Conservation (phyloP, 2,888 invertebrate species). For the Tetranychus truncatus region DNA sequence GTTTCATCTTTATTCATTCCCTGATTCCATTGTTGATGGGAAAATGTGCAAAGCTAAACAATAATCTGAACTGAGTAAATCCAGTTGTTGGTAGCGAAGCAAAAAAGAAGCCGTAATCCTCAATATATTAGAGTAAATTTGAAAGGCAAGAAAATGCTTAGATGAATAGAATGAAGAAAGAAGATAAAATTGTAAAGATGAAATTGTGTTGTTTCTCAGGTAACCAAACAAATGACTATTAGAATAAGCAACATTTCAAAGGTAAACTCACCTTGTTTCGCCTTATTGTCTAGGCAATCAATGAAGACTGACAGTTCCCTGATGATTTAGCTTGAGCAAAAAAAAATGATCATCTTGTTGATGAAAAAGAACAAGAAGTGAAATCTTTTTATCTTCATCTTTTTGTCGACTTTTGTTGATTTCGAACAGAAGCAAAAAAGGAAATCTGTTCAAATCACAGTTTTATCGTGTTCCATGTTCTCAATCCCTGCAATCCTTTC, state of each 20-base stretch:
- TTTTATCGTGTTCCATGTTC: too few relatives aligned
- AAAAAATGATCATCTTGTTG: too few relatives aligned
- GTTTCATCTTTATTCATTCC: too few relatives aligned
- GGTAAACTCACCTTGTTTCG: not conserved
- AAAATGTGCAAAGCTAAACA: not conserved
- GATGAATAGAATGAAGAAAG: not conserved
- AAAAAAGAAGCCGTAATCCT: not conserved
- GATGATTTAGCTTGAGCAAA: not conserved
- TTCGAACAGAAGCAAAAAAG: too few relatives aligned
- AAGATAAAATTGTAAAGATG: conserved; percentile 1
- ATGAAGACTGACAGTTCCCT: not conserved
- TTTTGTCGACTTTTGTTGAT: too few relatives aligned
- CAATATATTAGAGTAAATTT: not conserved
- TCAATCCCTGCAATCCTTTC: too few relatives aligned
- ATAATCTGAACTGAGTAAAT: not conserved
- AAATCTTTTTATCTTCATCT: too few relatives aligned
- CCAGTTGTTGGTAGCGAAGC: not conserved
- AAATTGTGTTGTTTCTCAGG: not conserved
- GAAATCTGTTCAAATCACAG: too few relatives aligned
- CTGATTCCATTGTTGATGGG: too few relatives aligned
- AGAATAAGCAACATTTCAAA: not conserved
- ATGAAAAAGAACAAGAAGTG: too few relatives aligned
- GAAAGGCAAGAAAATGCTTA: not conserved
- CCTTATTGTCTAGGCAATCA: not conserved
- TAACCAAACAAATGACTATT: not conserved